Conservation (phyloP, 2,888 invertebrate species). For the Laothoe populi region DNA sequence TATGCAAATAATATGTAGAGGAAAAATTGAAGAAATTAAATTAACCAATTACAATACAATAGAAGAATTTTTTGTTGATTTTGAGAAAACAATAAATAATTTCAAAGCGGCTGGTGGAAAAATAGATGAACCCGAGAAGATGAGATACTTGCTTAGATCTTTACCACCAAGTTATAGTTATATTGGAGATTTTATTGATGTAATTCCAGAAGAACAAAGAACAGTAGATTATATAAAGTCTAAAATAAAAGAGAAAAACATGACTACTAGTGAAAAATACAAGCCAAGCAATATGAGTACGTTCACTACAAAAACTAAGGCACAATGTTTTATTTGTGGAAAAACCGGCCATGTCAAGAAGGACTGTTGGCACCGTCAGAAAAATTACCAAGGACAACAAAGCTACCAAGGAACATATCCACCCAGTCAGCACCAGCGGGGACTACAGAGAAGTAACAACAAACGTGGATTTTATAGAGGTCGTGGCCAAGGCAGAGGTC, state of each 20-base stretch:
- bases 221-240: constrained; percentile 39
- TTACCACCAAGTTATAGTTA: constrained; percentile 43
- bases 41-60: constrained; percentile 40
- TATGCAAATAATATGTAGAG: constrained; percentile 43
- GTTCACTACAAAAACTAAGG: constrained; percentile 34
- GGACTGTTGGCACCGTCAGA: constrained; percentile 34
- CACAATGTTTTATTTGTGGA: constrained; percentile 39
- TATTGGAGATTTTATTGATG: constrained; percentile 44
- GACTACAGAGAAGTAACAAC: no score
- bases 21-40: constrained; percentile 42
- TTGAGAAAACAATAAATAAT: constrained; percentile 40
- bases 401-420: no score
- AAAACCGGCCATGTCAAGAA: constrained; percentile 40
- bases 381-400: constrained; percentile 34
- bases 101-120: constrained; percentile 42
- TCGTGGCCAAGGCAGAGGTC: constrained; percentile 35
- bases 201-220: constrained; percentile 44
- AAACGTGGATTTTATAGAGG: no score
- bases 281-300: constrained; percentile 38
- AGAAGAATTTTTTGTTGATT: constrained; percentile 42
- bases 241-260: constrained; percentile 44
- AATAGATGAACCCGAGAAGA: constrained; percentile 40
- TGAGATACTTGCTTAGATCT: constrained; percentile 43
- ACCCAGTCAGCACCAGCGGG: no score
- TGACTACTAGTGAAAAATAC: constrained; percentile 31